Base-by-base conservation (phyloP, 2,113 vertebrate species). In the Dromiciops gliroides region DNA sequence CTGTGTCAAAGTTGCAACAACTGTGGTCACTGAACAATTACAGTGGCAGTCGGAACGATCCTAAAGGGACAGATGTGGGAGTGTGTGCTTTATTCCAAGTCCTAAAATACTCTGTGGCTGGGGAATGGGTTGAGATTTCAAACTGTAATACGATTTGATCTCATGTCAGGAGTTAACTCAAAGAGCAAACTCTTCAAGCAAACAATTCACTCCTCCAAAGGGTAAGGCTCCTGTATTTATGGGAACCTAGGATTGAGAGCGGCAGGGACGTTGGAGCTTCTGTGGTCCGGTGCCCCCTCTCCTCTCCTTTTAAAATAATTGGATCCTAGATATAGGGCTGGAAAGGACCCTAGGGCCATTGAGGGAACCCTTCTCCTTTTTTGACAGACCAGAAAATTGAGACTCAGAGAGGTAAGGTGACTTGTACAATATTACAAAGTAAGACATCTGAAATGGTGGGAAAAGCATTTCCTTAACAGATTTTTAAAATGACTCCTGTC, bases 1-100 rank as follows among this genome's bases (percentile, higher is more conserved):
- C 92, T 91, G 67, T 37, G 44, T 0, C 90, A 97, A 94, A 96
- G 94, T 89, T 10, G 0, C n/a, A 97, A 97, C 49, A 89, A 91
- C 67, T 19, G 31, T 94, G 97, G 96, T 92, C 97, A 95, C 96
- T n/a, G 96, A 90, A 90, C 60, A 94, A 94, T 93, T 83, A 90
- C 51, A 50, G 91, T 7, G 75, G 94, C 2, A 5, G 11, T 89
- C 90, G 89, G 90, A 95, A 95, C 67, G 92, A 95, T 97, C 95
- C 94, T 96, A 50, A 0, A 26, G 97, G 95, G 94, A 93, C 92
- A 90, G 96, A 48, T 93, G 92, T 92, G 90, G 92, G 93, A 67
- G 49, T 0, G 0, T 0, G 0, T 0, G 0, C 47, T 52, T 22
- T 89, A 93, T 47, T 37, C 1, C 0, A 93, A 75, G 83, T 51